These are phyloP conservation scores for Pharmacophagus antenor DNA, from an alignment of 2,888 invertebrate species.

Conservation along the genomic window DNA sequence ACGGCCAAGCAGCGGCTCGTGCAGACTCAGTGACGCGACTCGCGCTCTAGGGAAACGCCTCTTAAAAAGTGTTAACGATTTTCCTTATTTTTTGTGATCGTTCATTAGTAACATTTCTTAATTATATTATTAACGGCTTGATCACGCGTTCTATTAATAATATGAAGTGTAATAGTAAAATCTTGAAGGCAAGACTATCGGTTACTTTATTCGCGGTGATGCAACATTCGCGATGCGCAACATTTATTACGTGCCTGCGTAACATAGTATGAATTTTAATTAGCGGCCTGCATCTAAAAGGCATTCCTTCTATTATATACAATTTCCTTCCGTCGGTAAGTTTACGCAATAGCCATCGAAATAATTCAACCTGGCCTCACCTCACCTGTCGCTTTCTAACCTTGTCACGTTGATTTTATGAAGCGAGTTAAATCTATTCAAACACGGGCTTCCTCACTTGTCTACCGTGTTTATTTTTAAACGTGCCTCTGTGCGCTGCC, in stretches of 20 bases:
- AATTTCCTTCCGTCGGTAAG: slow-evolving; percentile 49
- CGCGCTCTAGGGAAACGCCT: slow-evolving; percentile 43
- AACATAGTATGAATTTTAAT: slow-evolving; percentile 57
- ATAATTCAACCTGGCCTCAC: slow-evolving; percentile 49
- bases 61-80: slow-evolving; percentile 40
- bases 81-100: slow-evolving; percentile 4
- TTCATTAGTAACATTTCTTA: no score
- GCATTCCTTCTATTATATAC: slow-evolving; percentile 42
- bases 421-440: slow-evolving; percentile 47
- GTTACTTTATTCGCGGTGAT: slow-evolving; percentile 39
- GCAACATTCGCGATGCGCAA: slow-evolving; percentile 53
- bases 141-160: not conserved
- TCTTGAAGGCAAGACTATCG: not conserved
- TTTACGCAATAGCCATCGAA: slow-evolving; percentile 36
- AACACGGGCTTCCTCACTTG: slow-evolving; percentile 62
- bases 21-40: slow-evolving; percentile 71
- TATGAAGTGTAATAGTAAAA: not conserved
- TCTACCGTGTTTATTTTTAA: slow-evolving; percentile 60
- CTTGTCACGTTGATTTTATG: slow-evolving; percentile 46
- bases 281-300: slow-evolving; percentile 62
- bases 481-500: slow-evolving; percentile 46
- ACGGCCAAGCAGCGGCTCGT: slow-evolving; percentile 58
- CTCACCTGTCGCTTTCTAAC: slow-evolving; percentile 44
- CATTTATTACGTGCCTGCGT: slow-evolving; percentile 49
- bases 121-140: not conserved